Base-by-base conservation (phyloP, 1,140 invertebrate genomes). In the Phymastichus coffea region DNA sequence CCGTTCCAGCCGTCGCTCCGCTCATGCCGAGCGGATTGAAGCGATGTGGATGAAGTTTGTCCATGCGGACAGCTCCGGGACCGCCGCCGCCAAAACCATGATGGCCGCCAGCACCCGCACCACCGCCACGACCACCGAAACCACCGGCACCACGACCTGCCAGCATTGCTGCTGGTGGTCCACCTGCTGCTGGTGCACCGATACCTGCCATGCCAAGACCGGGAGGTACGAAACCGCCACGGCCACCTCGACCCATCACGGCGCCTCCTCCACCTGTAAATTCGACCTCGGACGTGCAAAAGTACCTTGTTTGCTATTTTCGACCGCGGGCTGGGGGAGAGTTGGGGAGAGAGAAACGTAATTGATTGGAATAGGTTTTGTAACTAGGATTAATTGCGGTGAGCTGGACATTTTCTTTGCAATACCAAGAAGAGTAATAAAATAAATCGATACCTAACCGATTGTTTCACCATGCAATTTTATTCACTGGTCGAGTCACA, bases 11-110 rank as follows among this genome's bases (percentile, higher is more conserved):
- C 15, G 68, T 65, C 20, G 76, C 72, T 4, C 78, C 76, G n/a
- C 78, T 77, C 78, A 79, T 80, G 4, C 78, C 77, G 22, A 80
- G 72, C 0, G 78, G 77, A 58, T 79, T 80, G 60, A 79, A 80
- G 9, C 78, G 77, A 48, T 80, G 78, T 0, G 76, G 76, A 53
- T 80, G 78, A 7, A 79, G 74, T 52, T 80, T 80, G n/a, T 80
- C 79, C 78, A 79, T 79, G 22, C 80, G 71, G 74, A 80, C 79
- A 2, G 77, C 78, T 4, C 78, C 78, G 0, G 77, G 77, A n/a
- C 78, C 77, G 25, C 75, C 70, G 15, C 72, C 73, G 1, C 71
- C 69, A 14, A 71, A 71, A 46, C 75, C 71, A 44, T 77, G 76
- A 10, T 71, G 71, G 0, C 73, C 72, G 0, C 73, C 65, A 1